Conservation (phyloP, 2,797 vertebrate species). For the Sebastes kiyomatsui region DNA sequence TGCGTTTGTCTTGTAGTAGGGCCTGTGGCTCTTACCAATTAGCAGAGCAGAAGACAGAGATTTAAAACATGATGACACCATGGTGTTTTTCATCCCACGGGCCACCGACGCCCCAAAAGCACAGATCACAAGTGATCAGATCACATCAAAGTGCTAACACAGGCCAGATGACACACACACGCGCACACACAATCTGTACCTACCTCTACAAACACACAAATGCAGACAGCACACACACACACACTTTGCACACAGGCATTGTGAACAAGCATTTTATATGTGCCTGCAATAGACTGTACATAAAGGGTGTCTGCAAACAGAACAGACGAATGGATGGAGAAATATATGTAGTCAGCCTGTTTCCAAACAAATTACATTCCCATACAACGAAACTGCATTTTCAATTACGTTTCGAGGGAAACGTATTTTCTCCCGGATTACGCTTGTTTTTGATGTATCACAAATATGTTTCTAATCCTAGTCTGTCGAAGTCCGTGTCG, state of each 20-base stretch:
- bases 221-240: background rate
- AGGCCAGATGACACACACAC: slow-evolving; percentile 51
- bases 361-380: background rate
- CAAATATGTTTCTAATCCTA: too few relatives aligned
- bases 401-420: background rate
- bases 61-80: slow-evolving; percentile 77
- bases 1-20: slow-evolving; percentile 69
- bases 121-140: slow-evolving; percentile 77
- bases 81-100: slow-evolving; percentile 72
- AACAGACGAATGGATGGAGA: background rate
- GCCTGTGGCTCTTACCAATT: slow-evolving; percentile 76
- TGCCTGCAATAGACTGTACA: background rate
- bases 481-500: too few relatives aligned
- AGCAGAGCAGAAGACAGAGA: slow-evolving; percentile 78
- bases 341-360: background rate
- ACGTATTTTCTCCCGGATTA: too few relatives aligned
- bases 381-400: background rate
- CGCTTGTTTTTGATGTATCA: too few relatives aligned
- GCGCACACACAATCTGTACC: background rate
- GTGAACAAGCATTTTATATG: background rate
- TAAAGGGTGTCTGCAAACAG: background rate
- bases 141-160: slow-evolving; percentile 74
- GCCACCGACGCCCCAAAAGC: slow-evolving; percentile 69
- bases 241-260: background rate
- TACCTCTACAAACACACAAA: slow-evolving; percentile 24